Evolutionary conservation across 2,113 vertebrate genomes (phyloP).

Genomic region (Camelus bactrianus): DNA sequence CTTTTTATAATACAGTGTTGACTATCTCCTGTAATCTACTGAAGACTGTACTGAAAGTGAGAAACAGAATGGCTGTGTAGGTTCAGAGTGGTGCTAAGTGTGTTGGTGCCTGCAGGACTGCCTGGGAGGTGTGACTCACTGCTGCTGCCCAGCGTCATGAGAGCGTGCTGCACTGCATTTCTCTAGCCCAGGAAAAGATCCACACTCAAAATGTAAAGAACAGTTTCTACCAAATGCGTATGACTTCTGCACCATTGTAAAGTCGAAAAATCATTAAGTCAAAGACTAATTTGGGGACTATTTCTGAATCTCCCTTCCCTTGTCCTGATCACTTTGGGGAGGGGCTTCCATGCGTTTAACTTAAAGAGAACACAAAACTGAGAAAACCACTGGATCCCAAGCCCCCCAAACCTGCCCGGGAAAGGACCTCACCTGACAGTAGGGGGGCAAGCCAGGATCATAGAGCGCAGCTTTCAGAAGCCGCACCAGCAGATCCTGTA

Average conservation of each 20-base stretch:
- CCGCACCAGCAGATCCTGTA: conserved; percentile 94
- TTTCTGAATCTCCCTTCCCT: not conserved
- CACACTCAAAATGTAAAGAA: not conserved
- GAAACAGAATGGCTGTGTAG: not conserved
- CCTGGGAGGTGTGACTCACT: not conserved
- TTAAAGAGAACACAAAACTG: not conserved
- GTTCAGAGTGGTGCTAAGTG: not conserved
- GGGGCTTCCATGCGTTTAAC: not conserved
- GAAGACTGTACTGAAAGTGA: not conserved
- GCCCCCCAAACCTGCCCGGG: not conserved
- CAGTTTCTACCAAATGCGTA: not conserved
- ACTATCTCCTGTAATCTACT: not conserved
- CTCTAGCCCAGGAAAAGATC: not conserved
- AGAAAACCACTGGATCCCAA: not conserved
- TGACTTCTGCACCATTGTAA: not conserved
- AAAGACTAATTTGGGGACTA: not conserved
- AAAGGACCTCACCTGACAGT: conserved; percentile 91
- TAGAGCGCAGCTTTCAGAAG: conserved; percentile 92
- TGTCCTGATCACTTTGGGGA: not conserved
- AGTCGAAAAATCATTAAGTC: not conserved
- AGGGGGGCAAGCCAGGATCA: conserved; percentile 94
- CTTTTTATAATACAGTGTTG: not conserved
- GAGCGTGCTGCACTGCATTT: not conserved
- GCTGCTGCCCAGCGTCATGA: not conserved
- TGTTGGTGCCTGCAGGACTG: not conserved